These are phyloP conservation scores for Plotosus lineatus DNA, from an alignment of 2,113 vertebrate genomes.

Conservation along the genomic window DNA sequence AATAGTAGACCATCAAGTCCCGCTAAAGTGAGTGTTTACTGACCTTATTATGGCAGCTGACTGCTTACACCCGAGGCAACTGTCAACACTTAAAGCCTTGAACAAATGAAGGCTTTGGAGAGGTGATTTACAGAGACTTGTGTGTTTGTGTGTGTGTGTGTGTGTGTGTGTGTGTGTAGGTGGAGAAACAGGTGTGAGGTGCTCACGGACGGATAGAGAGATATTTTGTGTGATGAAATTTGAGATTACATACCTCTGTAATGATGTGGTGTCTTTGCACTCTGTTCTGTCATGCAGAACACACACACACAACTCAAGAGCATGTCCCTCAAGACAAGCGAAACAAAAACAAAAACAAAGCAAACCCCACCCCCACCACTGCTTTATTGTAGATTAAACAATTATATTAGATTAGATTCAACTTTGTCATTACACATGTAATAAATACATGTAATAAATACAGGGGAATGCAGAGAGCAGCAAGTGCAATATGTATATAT, in stretches of 20 bases:
- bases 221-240: conserved; percentile 62
- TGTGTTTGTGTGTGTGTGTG: conserved; percentile 34
- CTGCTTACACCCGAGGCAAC: conserved; percentile 75
- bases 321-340: too few relatives aligned
- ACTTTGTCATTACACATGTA: too few relatives aligned
- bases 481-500: too few relatives aligned
- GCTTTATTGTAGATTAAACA: too few relatives aligned
- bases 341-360: too few relatives aligned
- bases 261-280: conserved; percentile 55
- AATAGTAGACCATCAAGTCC: conserved; percentile 34
- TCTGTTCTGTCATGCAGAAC: conserved; percentile 45
- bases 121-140: conserved; percentile 72
- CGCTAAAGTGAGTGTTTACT: conserved; percentile 76
- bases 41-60: conserved; percentile 78
- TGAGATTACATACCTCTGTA: conserved; percentile 51
- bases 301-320: conserved; percentile 11
- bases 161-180: neutral
- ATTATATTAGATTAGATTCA: too few relatives aligned
- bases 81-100: conserved; percentile 67
- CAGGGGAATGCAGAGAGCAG: too few relatives aligned
- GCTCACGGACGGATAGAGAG: conserved; percentile 43
- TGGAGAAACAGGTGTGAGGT: conserved; percentile 58
- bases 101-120: conserved; percentile 78
- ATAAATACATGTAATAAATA: too few relatives aligned
- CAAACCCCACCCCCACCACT: too few relatives aligned